A percentile compares a stretch with the other conserved stretches of the same genome.
phyloP scores from a whole-genome alignment of 2,113 vertebrate species.

The Sitta europaea region DNA sequence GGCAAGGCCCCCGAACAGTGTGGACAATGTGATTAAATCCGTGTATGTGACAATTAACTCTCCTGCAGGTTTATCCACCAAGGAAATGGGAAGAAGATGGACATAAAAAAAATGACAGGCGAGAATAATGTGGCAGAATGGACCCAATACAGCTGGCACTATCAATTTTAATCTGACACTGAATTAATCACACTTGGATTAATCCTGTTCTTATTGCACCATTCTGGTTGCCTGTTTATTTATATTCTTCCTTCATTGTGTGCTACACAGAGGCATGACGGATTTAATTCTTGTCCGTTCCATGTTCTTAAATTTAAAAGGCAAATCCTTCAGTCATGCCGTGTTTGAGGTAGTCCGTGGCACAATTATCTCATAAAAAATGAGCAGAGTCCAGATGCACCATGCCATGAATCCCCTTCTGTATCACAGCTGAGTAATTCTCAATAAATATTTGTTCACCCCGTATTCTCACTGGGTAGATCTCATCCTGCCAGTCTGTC shows the following conservation, averaged over 20 bases:
- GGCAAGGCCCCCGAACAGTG: slow-evolving; percentile 73
- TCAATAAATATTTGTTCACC: slow-evolving; percentile 91
- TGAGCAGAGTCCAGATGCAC: slow-evolving; percentile 73
- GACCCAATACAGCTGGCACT: slow-evolving; percentile 88
- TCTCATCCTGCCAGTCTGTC: background rate
- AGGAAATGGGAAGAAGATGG: slow-evolving; percentile 67
- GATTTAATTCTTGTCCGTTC: slow-evolving; percentile 77
- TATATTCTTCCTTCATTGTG: slow-evolving; percentile 71
- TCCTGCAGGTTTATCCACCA: slow-evolving; percentile 80
- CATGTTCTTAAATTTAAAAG: slow-evolving; percentile 77
- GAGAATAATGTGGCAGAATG: slow-evolving; percentile 67
- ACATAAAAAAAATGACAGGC: slow-evolving; percentile 46
- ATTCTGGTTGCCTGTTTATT: slow-evolving; percentile 75
- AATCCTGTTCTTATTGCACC: slow-evolving; percentile 75
- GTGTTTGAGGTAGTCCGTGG: slow-evolving; percentile 69
- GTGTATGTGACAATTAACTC: slow-evolving; percentile 97
- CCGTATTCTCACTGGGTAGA: slow-evolving; percentile 66
- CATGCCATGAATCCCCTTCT: slow-evolving; percentile 69
- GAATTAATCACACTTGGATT: slow-evolving; percentile 84
- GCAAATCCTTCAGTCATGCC: slow-evolving; percentile 61
- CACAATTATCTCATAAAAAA: slow-evolving; percentile 79
- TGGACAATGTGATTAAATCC: slow-evolving; percentile 95
- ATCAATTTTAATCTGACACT: slow-evolving; percentile 83
- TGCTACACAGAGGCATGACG: slow-evolving; percentile 74
- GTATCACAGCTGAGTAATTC: slow-evolving; percentile 78